Percentiles rank a stretch among this genome's conserved stretches.
These are phyloP conservation scores for Drosophila diplacantha DNA, from an alignment of 2,888 invertebrate species.

Conservation along the genomic window DNA sequence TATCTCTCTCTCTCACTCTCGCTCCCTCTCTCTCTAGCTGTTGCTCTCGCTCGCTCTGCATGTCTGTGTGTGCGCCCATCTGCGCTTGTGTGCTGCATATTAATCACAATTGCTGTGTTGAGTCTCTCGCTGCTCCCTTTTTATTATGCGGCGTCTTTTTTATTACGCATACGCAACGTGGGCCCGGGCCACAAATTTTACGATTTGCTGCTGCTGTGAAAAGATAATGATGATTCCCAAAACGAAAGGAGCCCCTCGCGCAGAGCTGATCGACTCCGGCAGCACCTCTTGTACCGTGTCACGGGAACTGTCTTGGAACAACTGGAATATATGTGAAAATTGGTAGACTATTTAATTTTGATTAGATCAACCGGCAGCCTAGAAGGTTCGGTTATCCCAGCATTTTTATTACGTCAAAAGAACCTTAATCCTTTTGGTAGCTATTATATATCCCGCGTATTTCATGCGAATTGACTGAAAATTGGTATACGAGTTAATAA, in stretches of 20 bases:
- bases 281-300: neutral
- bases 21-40: slow-evolving; percentile 1
- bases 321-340: neutral
- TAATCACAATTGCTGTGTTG: slow-evolving; percentile 39
- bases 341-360: neutral
- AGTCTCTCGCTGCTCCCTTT: slow-evolving; percentile 22
- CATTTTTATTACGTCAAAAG: neutral
- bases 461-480: neutral
- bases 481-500: neutral
- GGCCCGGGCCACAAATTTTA: slow-evolving; percentile 39
- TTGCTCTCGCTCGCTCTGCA: slow-evolving; percentile 17
- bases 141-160: slow-evolving; percentile 43
- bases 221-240: slow-evolving; percentile 37
- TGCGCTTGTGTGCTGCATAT: slow-evolving; percentile 32
- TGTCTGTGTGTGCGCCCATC: slow-evolving; percentile 17
- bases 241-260: slow-evolving; percentile 4
- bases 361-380: neutral
- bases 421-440: neutral
- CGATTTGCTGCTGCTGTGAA: slow-evolving; percentile 44
- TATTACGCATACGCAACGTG: slow-evolving; percentile 55
- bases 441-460: neutral
- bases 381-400: neutral
- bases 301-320: neutral
- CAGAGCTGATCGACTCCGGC: neutral
- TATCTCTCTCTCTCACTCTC: neutral